Evolutionary conservation across 2,113 vertebrate genomes (phyloP), one percentile per base, ranked within the genome.

Genomic region (Protobothrops mucrosquamatus): DNA sequence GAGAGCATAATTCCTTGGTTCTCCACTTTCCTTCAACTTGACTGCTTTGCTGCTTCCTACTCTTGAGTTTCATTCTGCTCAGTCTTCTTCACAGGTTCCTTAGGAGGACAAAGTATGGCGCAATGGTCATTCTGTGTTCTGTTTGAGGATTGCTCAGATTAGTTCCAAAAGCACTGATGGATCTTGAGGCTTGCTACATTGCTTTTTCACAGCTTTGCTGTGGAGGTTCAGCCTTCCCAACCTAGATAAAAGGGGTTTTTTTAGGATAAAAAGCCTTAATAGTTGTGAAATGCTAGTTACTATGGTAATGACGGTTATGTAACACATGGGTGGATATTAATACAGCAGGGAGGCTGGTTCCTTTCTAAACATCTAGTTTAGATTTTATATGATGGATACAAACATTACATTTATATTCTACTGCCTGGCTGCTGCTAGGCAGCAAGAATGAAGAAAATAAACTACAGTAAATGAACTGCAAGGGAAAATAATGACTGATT

Each of bases 271-370:
- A 90, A 86, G 43, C 56, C 85, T 87, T 86, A 87, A 90, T 87
- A 87, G 61, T 93, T 43, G 89, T 93, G 81, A 93, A 43, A 59
- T 64, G 92, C 88, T 93, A 90, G 92, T 93, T 93, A 90, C 92
- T 93, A 93, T 93, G 92, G 92, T 87, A 93, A 93, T 93, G 81
- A 90, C 14, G 48, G n/a, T 93, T 93, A 90, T 90, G 81, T 54
- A 93, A 93, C 81, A 86, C 89, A 90, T 88, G 64, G 91, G 88
- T 64, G 55, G 26, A 90, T 51, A 64, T 69, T 95, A 26, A 69
- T 94, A 87, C 91, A 90, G 34, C 29, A 55, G 74, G 92, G n/a
- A 92, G 29, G 29, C 46, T 91, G 18, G 93, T 74, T 15, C 51
- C 87, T 0, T 89, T 91, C 61, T 89, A 92, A 92, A 52, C 61